Percentiles rank a stretch among this genome's conserved stretches.
These are phyloP conservation scores for Dipus sagitta DNA, from an alignment of 2,797 vertebrate species.

Conservation along the genomic window DNA sequence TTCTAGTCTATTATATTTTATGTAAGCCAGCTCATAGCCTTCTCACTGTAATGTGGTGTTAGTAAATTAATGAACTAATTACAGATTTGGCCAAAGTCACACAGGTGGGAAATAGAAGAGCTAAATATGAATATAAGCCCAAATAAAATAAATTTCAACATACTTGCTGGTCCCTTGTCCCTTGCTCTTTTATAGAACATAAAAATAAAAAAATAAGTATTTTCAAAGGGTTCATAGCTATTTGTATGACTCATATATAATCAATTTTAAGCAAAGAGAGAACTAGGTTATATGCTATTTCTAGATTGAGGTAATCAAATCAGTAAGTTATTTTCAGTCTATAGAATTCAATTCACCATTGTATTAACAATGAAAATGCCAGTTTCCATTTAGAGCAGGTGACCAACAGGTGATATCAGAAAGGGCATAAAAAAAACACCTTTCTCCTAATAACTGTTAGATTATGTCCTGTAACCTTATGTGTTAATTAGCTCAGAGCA, in stretches of 20 bases:
- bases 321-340: constrained; percentile 68
- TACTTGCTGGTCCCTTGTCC: neutral
- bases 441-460: neutral
- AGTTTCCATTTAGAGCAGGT: constrained; percentile 20
- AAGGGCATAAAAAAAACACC: neutral
- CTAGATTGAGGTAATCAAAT: constrained; percentile 58
- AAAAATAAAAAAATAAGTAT: constrained; percentile 50
- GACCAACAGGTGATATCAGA: neutral
- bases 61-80: neutral
- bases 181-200: constrained; percentile 43
- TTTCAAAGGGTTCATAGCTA: constrained; percentile 65
- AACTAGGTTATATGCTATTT: constrained; percentile 73
- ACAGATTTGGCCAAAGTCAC: constrained; percentile 2
- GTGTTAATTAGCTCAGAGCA: neutral
- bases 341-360: constrained; percentile 39
- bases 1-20: constrained; percentile 17
- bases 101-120: neutral
- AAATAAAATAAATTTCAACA: constrained; percentile 32
- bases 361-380: constrained; percentile 60
- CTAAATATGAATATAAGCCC: neutral
- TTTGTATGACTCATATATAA: constrained; percentile 62
- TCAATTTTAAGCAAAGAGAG: constrained; percentile 70
- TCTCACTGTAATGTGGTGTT: neutral
- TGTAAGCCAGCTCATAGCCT: neutral
- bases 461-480: neutral